Percentiles rank a stretch among this genome's conserved stretches.
These are phyloP conservation scores for Leptopilina syphax DNA, from an alignment of 2,888 invertebrate genomes.

Conservation along the genomic window DNA sequence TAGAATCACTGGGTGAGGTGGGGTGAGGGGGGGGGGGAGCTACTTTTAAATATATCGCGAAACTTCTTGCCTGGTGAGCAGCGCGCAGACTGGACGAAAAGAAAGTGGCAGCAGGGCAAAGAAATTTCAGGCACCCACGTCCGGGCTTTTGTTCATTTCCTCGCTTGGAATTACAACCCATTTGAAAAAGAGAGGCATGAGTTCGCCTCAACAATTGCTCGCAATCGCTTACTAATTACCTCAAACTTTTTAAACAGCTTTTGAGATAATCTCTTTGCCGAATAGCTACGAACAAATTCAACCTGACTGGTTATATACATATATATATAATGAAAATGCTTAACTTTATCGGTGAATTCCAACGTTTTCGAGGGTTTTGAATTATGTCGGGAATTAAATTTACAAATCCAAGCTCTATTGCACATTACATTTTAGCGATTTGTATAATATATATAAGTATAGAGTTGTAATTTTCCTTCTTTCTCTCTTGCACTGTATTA, in stretches of 20 bases:
- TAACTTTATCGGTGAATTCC: conserved; percentile 9
- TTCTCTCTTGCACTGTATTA: neutral
- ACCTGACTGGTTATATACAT: neutral
- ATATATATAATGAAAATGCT: conserved; percentile 9
- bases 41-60: conserved; percentile 61
- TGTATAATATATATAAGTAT: neutral
- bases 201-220: conserved; percentile 3
- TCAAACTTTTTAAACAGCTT: conserved; percentile 22
- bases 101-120: conserved; percentile 34
- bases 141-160: conserved; percentile 57
- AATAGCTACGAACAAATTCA: conserved; percentile 7
- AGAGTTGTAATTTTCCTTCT: neutral
- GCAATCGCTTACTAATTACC: conserved; percentile 36
- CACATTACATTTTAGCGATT: neutral
- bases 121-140: conserved; percentile 49
- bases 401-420: neutral
- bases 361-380: neutral
- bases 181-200: conserved; percentile 17
- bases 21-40: conserved; percentile 41
- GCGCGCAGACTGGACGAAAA: conserved; percentile 47
- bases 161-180: conserved; percentile 43
- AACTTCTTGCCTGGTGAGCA: conserved; percentile 53
- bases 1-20: conserved; percentile 53
- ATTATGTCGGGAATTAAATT: conserved; percentile 23
- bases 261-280: conserved; percentile 24